Conservation (phyloP, 2,113 vertebrate genomes). For the Toxotes chatareus region DNA sequence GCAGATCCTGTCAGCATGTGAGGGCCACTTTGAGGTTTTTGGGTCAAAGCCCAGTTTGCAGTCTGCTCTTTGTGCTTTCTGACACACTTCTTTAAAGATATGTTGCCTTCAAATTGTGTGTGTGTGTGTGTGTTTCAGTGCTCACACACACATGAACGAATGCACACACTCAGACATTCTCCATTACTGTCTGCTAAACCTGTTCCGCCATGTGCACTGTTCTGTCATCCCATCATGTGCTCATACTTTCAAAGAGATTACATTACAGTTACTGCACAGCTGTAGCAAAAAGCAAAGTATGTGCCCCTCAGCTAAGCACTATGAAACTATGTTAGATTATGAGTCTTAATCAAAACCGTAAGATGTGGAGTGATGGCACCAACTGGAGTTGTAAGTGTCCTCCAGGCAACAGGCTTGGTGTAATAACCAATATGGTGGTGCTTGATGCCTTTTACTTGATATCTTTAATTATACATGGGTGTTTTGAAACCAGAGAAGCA, state of each 20-base stretch:
- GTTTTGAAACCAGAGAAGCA: not conserved
- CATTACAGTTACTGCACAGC: not conserved
- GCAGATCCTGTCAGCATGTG: slow-evolving; percentile 8
- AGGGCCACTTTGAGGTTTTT: slow-evolving; percentile 32
- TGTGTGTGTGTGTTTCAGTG: too few species aligned
- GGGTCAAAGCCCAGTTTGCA: slow-evolving; percentile 41
- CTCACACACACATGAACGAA: not conserved
- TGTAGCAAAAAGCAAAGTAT: not conserved
- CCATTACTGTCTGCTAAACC: not conserved
- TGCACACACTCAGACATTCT: not conserved
- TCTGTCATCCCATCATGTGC: not conserved
- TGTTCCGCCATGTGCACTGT: not conserved
- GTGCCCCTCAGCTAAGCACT: slow-evolving; percentile 16
- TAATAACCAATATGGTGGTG: not conserved
- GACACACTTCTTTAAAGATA: slow-evolving; percentile 8
- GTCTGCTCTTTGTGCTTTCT: slow-evolving; percentile 14
- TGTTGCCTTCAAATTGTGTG: not conserved
- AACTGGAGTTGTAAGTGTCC: slow-evolving; percentile 8
- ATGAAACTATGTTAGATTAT: not conserved
- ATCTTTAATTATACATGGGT: slow-evolving; percentile 21
- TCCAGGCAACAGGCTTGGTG: not conserved
- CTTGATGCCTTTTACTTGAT: not conserved
- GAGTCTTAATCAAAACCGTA: slow-evolving; percentile 5
- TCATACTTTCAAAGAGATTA: not conserved
- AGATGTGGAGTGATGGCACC: slow-evolving; percentile 14